Percentiles rank a stretch among this genome's conserved stretches.
phyloP scores from a whole-genome alignment of 2,888 invertebrate species.

The Eurytoma californica region DNA sequence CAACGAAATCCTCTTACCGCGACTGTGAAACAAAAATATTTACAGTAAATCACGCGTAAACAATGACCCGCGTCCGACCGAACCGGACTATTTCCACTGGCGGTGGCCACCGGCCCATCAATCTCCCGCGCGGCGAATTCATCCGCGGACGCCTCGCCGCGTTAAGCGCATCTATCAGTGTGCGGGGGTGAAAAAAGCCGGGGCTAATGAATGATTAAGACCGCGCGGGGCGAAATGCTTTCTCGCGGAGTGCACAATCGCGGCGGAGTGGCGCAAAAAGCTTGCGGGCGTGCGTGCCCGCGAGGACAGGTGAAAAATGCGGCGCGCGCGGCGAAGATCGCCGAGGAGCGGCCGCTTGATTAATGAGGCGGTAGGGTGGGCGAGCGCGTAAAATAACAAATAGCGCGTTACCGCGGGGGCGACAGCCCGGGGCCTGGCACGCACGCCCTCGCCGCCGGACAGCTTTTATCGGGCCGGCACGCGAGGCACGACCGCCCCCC shows the following conservation, averaged over 20 bases:
- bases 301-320: constrained; percentile 65
- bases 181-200: too few relatives aligned
- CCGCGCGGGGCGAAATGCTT: not conserved
- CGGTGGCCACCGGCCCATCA: too few relatives aligned
- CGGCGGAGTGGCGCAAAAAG: not conserved
- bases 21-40: too few relatives aligned
- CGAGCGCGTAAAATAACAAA: constrained; percentile 70
- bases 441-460: constrained; percentile 19
- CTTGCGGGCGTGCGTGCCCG: not conserved
- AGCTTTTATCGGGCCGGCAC: constrained; percentile 48
- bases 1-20: too few relatives aligned
- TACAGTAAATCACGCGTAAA: too few relatives aligned
- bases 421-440: constrained; percentile 13
- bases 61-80: too few relatives aligned
- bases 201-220: too few relatives aligned
- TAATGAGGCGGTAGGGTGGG: constrained; percentile 67
- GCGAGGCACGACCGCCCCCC: constrained; percentile 19
- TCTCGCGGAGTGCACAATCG: not conserved
- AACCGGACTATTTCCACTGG: too few relatives aligned
- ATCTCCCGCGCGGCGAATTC: too few relatives aligned
- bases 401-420: constrained; percentile 59
- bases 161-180: too few relatives aligned
- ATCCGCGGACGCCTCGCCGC: too few relatives aligned
- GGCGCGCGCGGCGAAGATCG: constrained; percentile 60
- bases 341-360: constrained; percentile 63